Base-by-base conservation (phyloP, 2,797 vertebrate species). In the Sebastes cheni region DNA sequence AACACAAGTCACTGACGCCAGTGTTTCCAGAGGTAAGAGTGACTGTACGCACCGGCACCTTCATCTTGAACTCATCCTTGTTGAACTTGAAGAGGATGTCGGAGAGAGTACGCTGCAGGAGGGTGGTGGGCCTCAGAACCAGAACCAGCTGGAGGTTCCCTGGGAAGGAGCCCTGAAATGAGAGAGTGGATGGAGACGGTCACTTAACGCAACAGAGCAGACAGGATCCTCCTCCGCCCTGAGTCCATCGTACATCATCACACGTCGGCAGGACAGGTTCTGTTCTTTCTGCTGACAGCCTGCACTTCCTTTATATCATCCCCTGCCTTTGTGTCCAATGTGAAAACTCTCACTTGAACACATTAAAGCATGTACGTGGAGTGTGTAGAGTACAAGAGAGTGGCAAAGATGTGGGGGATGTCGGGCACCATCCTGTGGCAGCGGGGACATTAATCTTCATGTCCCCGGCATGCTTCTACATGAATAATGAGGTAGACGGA, bases 11-110 rank as follows among this genome's bases (percentile, higher is more conserved):
- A 56, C 5, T 42, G 23, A 39, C 10, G 27, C 20, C 27, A 54
- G 25, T 14, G 62, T 61, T 66, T 77, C 55, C 25, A 29, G 12
- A 62, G 30, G 30, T 30, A 12, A 61, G 13, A 66, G 23, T 7
- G 42, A 42, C 8, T 34, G 22, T 81, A 96, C 97, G 81, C 89
- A 99, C 98, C 93, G 98, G 98, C 86, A 99, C 98, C 94, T 99
- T 99, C 97, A 99, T 99, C 95, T 98, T 99, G 95, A 99, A 97
- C 84, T 99, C 98, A 98, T 99, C 98, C 93, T 96, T 97, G 95
- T 97, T 97, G 91, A 99, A 96, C 91, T 95, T 98, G 95, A 99
- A 98, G 72, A 97, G 95, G 90, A 99, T 95, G 92, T 99, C 97
- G 0, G 97, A 98, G 82, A 99, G 95, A 0, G 97, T 91, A 34